Base-by-base conservation (phyloP, 23 tunicate genomes). In the Clavelina lepadiformis region DNA sequence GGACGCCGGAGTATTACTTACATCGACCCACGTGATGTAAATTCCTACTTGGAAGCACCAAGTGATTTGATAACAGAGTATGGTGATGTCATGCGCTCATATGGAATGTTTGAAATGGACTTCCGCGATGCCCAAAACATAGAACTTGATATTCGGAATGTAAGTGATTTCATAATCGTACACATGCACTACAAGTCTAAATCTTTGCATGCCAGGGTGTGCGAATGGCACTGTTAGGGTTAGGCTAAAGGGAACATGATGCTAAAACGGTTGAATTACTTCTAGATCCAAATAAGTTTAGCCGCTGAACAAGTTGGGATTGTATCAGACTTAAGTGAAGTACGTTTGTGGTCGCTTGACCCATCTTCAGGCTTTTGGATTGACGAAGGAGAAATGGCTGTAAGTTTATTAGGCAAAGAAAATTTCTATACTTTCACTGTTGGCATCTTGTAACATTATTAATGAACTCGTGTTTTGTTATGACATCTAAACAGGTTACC, bases 81-180 rank as follows among this genome's bases (percentile, higher is more conserved):
- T 23, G 81, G 80, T 5, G 26, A 46, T 49, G 58, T 45, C 41
- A 32, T 86, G 69, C 34, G 79, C 25, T 69, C 76, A 0, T 86
- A 86, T 28, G 95, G 85, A 66, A 78, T 86, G 85, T 78, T 86
- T 58, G 80, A 74, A 28, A 77, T 86, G 68, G 95, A 78, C 44
- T 72, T 77, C 44, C 29, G 81, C 24, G 45, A 67, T 46, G 36
- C 37, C 21, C 54, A 56, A 22, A 64, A 60, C 25, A 63, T 22
- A 2, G 71, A 71, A 51, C 65, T 86, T 27, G 69, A 77, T 38
- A 76, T 86, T 2, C 22, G 69, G 46, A 86, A 78, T 31, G 95
- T 86, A 57, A 47, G 85, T 60, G 13, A 28, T 45, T 53, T 53
- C 7, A 53, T 13, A 8, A n/a, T 35, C 13, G 18, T 11, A 44